Evolutionary conservation across 2,888 invertebrate genomes (phyloP).

Genomic region (Eudiplozoon nipponicum): DNA sequence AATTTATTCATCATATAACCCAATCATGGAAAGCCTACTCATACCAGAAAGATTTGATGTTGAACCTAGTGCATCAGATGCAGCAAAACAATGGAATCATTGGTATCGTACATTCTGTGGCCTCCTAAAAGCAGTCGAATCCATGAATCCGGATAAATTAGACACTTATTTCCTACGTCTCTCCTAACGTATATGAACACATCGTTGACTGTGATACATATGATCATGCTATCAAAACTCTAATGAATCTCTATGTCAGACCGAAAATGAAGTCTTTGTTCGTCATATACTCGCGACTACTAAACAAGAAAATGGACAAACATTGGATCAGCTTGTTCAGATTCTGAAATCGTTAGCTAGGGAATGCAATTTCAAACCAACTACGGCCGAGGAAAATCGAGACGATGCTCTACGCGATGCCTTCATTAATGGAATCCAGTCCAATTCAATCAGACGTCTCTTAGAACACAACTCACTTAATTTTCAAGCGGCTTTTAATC

Average conservation of each 20-base stretch:
- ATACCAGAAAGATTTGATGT: not conserved
- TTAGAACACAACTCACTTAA: not conserved
- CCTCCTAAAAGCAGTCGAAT: not conserved
- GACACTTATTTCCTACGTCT: constrained; percentile 7
- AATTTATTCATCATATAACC: not conserved
- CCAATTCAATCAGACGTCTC: constrained; percentile 3
- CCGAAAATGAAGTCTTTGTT: constrained; percentile 6
- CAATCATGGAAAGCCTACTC: constrained; percentile 6
- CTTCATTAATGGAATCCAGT: constrained; percentile 7
- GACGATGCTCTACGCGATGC: constrained; percentile 4
- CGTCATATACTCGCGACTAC: constrained; percentile 5
- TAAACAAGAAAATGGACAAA: constrained; percentile 2
- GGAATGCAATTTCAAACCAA: constrained; percentile 2
- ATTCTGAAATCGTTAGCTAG: not conserved
- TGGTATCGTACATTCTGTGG: constrained; percentile 4
- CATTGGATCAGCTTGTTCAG: constrained; percentile 6
- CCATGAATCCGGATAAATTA: constrained; percentile 4
- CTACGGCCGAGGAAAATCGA: not conserved
- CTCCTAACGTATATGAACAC: constrained; percentile 2
- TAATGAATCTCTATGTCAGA: not conserved
- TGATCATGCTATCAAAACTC: constrained; percentile 1
- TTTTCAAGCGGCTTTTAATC: constrained; percentile 2
- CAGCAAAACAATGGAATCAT: constrained; percentile 7
- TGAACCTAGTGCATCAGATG: constrained; percentile 2
- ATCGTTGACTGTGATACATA: constrained; percentile 5